Evolutionary conservation across 2,113 vertebrate species (phyloP).

Genomic region (Syrmaticus mikado): DNA sequence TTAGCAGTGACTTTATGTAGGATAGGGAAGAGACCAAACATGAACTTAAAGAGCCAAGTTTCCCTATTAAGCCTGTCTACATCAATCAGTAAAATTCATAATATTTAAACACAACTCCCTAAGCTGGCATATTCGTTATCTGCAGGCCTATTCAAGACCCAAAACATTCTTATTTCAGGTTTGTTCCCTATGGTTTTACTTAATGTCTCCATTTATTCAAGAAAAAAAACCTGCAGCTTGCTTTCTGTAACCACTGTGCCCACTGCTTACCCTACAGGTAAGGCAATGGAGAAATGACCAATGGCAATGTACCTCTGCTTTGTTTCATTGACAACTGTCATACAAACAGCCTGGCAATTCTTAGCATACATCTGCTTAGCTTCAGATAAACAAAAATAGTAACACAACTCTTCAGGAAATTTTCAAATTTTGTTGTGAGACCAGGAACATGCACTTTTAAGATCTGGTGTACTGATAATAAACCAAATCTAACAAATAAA

Average conservation of each 20-base stretch:
- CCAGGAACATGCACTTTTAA: background rate
- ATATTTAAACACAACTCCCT: background rate
- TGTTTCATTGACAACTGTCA: background rate
- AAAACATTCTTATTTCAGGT: background rate
- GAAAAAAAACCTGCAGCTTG: background rate
- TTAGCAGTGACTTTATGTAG: constrained; percentile 2
- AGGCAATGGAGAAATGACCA: background rate
- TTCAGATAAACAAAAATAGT: background rate
- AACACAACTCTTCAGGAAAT: background rate
- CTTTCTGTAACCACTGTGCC: background rate
- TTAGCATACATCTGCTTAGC: background rate
- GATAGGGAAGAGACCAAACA: background rate
- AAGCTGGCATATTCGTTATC: background rate
- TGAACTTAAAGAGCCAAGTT: background rate
- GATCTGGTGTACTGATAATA: background rate
- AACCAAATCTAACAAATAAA: background rate
- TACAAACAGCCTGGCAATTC: background rate
- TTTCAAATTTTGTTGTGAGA: background rate
- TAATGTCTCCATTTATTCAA: background rate
- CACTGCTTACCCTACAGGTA: background rate
- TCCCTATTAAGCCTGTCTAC: background rate
- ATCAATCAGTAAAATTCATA: background rate
- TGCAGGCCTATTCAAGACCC: background rate
- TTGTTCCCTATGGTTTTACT: background rate
- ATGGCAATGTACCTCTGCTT: background rate